These are phyloP conservation scores for Trialeurodes vaporariorum DNA, from an alignment of 1,140 invertebrate genomes.

Conservation along the genomic window DNA sequence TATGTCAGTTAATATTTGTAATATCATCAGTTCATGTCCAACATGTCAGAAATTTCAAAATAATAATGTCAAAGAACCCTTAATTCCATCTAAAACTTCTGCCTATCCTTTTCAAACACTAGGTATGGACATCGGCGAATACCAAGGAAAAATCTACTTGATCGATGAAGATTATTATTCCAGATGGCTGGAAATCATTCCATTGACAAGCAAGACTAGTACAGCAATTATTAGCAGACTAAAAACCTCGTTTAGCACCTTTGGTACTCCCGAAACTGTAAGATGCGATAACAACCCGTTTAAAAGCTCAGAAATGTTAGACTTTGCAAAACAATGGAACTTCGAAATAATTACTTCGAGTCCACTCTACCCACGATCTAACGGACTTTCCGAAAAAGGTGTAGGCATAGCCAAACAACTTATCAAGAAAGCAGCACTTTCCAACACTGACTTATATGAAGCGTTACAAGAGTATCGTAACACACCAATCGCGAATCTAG, in stretches of 20 bases:
- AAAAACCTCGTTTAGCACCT: conserved; percentile 28
- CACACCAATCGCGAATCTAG: not conserved
- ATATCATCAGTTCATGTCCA: conserved; percentile 23
- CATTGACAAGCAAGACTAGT: not conserved
- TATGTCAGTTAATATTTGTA: conserved; percentile 26
- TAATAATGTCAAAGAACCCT: conserved; percentile 26
- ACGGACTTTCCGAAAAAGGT: conserved; percentile 33
- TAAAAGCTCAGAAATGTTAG: conserved; percentile 31
- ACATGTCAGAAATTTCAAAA: conserved; percentile 26
- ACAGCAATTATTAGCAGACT: conserved; percentile 5
- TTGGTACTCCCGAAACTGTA: conserved; percentile 33
- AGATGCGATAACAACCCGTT: conserved; percentile 38
- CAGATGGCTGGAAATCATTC: conserved; percentile 22
- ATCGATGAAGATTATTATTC: conserved; percentile 15
- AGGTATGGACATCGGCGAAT: conserved; percentile 28
- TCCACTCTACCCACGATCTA: conserved; percentile 34
- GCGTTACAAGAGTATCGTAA: conserved; percentile 8
- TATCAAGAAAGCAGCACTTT: not conserved
- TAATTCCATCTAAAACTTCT: conserved; percentile 25
- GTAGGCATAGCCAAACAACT: conserved; percentile 10
- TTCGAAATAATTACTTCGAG: conserved; percentile 31
- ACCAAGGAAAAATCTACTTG: conserved; percentile 9
- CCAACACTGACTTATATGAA: conserved; percentile 6
- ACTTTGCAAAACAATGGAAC: conserved; percentile 33
- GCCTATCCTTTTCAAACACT: conserved; percentile 27